Evolutionary conservation across 2,797 vertebrate species (phyloP), one percentile per base, ranked within the genome.

Genomic region (Sus cebifrons): DNA sequence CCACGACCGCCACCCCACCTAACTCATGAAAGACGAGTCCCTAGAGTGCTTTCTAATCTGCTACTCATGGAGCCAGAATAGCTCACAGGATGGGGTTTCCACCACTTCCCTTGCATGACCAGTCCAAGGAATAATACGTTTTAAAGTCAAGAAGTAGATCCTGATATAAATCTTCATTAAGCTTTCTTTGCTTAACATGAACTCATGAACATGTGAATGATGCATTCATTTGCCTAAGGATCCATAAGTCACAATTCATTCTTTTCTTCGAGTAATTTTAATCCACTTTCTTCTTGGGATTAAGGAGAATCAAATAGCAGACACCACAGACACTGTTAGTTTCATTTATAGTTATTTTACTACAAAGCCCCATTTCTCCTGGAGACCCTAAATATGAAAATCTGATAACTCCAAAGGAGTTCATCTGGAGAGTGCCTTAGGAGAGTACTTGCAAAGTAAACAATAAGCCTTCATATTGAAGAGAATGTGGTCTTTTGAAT

Each of bases 141-240:
- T 95, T 87, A 81, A 91, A 95, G 70, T 85, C 88, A 94, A 79
- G 64, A 95, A 94, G 70, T 84, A 91, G 75, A 96, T 89, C 32
- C 74, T 75, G 78, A 91, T 89, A 85, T 96, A 91, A 96, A 97
- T 96, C 97, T 96, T 98, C 86, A 92, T 96, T 95, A 89, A 52
- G n/a, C 54, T 95, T 95, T 91, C 44, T 93, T 74, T 95, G 77
- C 58, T 12, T 95, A 96, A 93, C 54, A 73, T 8, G 7, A 92
- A 83, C 2, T 75, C 96, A 62, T 83, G 79, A 94, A 84, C 64
- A 89, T 75, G 75, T 71, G 62, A 96, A 96, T 92, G 95, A 93
- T 96, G 68, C n/a, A 94, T 89, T 91, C 90, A 83, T 83, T 94
- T 94, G 86, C 82, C 75, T 85, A 44, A 68, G 71, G 83, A 94